Conservation (phyloP, 2,113 vertebrate species). For the Cyprinodon brontotheroides region DNA sequence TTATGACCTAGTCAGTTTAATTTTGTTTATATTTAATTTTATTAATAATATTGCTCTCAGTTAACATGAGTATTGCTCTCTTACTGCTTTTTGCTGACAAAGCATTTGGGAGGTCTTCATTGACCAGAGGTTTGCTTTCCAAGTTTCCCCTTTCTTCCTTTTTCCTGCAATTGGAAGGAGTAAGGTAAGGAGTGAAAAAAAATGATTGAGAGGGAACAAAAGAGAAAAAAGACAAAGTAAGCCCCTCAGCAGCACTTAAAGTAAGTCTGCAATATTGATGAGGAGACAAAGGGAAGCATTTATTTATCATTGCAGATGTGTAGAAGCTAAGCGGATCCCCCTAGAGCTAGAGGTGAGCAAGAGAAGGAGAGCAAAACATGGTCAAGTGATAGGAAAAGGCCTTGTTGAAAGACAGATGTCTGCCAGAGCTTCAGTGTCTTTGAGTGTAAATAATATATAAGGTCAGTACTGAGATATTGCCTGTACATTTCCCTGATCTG, state of each 20-base stretch:
- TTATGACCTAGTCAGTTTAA: no score
- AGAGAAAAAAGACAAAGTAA: constrained; percentile 66
- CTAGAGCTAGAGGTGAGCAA: constrained; percentile 35
- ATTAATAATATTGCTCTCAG: no score
- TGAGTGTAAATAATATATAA: constrained; percentile 46
- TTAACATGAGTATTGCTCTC: background rate
- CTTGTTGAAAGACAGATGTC: constrained; percentile 49
- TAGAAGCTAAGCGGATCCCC: constrained; percentile 51
- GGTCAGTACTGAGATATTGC: constrained; percentile 55
- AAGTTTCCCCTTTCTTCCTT: constrained; percentile 41
- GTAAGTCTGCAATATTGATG: constrained; percentile 91
- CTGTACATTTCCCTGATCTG: constrained; percentile 48
- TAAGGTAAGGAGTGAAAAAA: constrained; percentile 33
- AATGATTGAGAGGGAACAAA: constrained; percentile 37
- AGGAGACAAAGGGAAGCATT: constrained; percentile 86
- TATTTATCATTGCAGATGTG: constrained; percentile 82
- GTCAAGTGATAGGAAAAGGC: constrained; percentile 53
- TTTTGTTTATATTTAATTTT: no score
- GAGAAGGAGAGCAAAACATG: constrained; percentile 26
- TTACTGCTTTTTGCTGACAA: constrained; percentile 3
- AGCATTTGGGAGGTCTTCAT: constrained; percentile 60
- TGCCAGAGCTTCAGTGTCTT: constrained; percentile 26
- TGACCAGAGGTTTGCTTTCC: constrained; percentile 59
- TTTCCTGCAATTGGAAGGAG: constrained; percentile 45
- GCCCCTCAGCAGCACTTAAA: constrained; percentile 88